Conservation (phyloP, 2,113 vertebrate species). For the Gulo gulo region DNA sequence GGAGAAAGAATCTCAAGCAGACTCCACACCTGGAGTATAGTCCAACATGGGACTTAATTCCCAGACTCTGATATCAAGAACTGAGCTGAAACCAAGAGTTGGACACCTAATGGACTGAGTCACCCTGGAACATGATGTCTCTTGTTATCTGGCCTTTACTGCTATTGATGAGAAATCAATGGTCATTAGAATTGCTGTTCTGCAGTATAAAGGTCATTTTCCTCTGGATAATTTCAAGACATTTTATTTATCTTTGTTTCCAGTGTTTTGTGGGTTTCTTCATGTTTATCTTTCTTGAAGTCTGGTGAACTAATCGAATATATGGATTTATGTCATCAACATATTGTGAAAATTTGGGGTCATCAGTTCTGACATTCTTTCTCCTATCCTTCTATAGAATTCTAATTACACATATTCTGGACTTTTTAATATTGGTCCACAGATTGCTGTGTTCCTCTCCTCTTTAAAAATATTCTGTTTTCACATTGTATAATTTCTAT, state of each 20-base stretch:
- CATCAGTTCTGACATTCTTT: neutral
- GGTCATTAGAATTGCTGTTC: neutral
- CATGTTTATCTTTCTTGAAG: neutral
- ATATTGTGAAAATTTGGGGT: neutral
- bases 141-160: neutral
- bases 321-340: neutral
- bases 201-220: neutral
- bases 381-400: neutral
- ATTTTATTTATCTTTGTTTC: neutral
- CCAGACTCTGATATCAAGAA: neutral
- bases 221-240: neutral
- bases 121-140: too few species aligned
- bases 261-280: neutral
- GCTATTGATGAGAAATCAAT: neutral
- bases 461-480: neutral
- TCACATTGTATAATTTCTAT: neutral
- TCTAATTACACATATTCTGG: neutral
- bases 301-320: neutral
- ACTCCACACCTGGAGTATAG: neutral
- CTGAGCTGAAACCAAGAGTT: neutral
- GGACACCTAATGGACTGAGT: too few species aligned
- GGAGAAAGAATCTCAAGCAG: neutral
- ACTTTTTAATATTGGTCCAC: neutral
- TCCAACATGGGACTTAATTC: neutral
- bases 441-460: neutral